Evolutionary conservation across 1,140 invertebrate genomes (phyloP).

Genomic region (Platyura marginata): DNA sequence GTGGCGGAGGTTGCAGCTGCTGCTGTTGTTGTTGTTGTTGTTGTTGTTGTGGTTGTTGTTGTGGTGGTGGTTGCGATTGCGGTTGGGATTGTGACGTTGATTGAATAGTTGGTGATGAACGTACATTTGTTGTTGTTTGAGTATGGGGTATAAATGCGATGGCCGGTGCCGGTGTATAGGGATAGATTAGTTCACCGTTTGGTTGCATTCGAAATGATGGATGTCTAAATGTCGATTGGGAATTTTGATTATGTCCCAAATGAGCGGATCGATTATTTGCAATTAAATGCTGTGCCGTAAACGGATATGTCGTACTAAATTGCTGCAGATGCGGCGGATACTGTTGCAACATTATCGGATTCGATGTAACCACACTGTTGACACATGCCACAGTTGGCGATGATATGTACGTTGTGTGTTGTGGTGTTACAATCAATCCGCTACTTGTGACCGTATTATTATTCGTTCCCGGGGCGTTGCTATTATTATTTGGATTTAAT

Average conservation of each 20-base stretch:
- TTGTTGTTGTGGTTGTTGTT: conserved; percentile 7
- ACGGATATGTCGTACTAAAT: conserved; percentile 14
- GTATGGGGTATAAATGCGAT: conserved; percentile 26
- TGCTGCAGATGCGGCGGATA: conserved; percentile 7
- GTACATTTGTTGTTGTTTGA: conserved; percentile 12
- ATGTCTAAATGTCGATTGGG: neutral
- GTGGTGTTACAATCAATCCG: conserved; percentile 6
- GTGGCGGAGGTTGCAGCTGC: conserved; percentile 6
- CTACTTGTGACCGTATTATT: conserved; percentile 6
- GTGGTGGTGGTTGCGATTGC: conserved; percentile 1
- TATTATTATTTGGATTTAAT: too few species aligned
- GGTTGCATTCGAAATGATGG: conserved; percentile 25
- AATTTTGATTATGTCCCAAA: neutral
- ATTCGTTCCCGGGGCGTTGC: too few species aligned
- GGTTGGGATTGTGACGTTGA: too few species aligned
- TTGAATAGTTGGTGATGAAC: conserved; percentile 5
- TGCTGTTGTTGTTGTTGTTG: conserved; percentile 6
- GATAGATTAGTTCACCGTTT: conserved; percentile 23
- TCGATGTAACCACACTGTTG: conserved; percentile 6
- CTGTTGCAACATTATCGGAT: conserved; percentile 8
- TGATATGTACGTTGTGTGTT: neutral
- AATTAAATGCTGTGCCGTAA: conserved; percentile 11
- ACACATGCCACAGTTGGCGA: conserved; percentile 2
- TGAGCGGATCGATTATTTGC: conserved; percentile 1
- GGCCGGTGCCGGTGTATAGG: conserved; percentile 23